These are phyloP conservation scores for Cylindroiulus punctatus DNA, from an alignment of 2,888 invertebrate genomes.

Conservation along the genomic window DNA sequence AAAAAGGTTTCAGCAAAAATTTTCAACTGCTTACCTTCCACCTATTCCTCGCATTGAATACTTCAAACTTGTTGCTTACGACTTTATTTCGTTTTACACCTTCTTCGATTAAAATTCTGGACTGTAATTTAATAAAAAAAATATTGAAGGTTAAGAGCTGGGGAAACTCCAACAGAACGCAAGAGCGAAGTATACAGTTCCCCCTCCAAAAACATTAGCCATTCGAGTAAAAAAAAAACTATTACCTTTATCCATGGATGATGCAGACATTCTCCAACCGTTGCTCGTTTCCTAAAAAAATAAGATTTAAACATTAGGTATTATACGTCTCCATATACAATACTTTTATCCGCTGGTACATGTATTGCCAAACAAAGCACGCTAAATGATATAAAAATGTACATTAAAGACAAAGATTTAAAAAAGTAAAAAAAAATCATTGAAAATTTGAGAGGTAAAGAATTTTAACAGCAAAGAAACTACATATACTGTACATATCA, in stretches of 20 bases:
- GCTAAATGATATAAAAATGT: too few relatives aligned
- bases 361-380: too few relatives aligned
- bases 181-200: neutral
- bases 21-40: slow-evolving; percentile 66
- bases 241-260: slow-evolving; percentile 73
- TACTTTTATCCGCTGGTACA: too few relatives aligned
- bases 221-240: neutral
- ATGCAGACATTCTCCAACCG: slow-evolving; percentile 71
- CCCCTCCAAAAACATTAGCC: neutral
- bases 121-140: slow-evolving; percentile 32
- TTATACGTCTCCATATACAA: too few relatives aligned
- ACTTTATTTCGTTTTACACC: slow-evolving; percentile 61
- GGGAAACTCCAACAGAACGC: neutral
- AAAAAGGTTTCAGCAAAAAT: neutral
- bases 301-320: neutral
- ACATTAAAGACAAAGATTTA: too few relatives aligned
- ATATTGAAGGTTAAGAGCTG: slow-evolving; percentile 15
- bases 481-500: too few relatives aligned
- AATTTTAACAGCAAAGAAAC: too few relatives aligned
- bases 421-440: too few relatives aligned
- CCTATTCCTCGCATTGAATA: slow-evolving; percentile 67
- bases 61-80: slow-evolving; percentile 68
- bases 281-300: slow-evolving; percentile 69
- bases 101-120: slow-evolving; percentile 42
- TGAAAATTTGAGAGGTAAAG: too few relatives aligned